Conservation (phyloP, 2,113 vertebrate genomes). For the Raja brachyura region DNA sequence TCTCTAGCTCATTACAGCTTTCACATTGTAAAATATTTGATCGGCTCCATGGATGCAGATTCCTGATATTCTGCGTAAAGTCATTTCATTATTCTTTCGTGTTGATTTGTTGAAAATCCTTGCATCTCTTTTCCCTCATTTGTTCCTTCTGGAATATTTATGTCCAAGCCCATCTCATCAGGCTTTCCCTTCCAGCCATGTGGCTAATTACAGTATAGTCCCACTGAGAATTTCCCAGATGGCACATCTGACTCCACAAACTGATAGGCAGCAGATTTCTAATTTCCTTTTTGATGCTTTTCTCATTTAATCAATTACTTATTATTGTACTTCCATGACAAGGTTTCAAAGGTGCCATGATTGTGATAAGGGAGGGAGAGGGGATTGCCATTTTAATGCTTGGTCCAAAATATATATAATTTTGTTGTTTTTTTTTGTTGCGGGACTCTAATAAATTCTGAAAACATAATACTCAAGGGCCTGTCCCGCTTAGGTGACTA, state of each 20-base stretch:
- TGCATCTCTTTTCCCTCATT: neutral
- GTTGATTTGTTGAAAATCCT: neutral
- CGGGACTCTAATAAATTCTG: neutral
- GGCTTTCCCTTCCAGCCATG: neutral
- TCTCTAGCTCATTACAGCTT: neutral
- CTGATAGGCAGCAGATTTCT: neutral
- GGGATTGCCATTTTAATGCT: neutral
- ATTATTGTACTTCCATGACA: neutral
- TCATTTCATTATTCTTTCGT: neutral
- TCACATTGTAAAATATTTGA: neutral
- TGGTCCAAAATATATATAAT: neutral
- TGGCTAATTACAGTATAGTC: neutral
- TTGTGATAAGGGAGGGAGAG: neutral
- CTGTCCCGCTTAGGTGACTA: too few species aligned
- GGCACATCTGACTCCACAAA: constrained; percentile 18
- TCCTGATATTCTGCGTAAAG: neutral
- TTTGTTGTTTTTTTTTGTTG: neutral
- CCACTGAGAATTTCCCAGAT: neutral
- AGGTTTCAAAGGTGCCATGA: neutral
- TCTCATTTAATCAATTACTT: too few species aligned
- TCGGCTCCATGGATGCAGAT: neutral
- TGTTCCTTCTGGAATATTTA: neutral
- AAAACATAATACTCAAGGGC: neutral
- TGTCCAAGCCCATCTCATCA: neutral
- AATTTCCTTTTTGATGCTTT: neutral